Evolutionary conservation across 2,888 invertebrate species (phyloP).

Genomic region (Pandemis corylana): DNA sequence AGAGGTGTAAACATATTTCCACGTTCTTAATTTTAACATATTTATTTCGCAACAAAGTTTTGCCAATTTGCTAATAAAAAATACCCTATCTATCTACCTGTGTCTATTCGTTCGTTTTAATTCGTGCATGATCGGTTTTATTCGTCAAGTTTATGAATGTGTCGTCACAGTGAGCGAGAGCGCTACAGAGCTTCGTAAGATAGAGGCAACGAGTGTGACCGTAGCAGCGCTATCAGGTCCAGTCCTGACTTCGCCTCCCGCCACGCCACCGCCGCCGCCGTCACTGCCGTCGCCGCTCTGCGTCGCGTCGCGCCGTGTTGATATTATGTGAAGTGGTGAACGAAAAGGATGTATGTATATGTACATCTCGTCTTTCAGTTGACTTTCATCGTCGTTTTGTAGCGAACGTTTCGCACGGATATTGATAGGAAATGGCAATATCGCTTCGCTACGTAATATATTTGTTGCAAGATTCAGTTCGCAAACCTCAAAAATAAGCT

Average conservation of each 20-base stretch:
- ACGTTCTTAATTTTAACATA: not conserved
- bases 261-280: constrained; percentile 48
- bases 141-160: constrained; percentile 64
- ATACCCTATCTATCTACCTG: constrained; percentile 44
- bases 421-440: constrained; percentile 81
- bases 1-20: not conserved
- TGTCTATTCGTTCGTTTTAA: constrained; percentile 52
- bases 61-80: constrained; percentile 59
- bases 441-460: constrained; percentile 82
- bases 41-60: constrained; percentile 60
- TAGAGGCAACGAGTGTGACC: constrained; percentile 70
- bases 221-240: constrained; percentile 66
- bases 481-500: constrained; percentile 50
- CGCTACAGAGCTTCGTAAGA: constrained; percentile 63
- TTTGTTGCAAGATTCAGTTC: constrained; percentile 66
- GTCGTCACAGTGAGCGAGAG: constrained; percentile 74
- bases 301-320: constrained; percentile 64
- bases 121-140: constrained; percentile 68
- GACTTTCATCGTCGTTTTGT: constrained; percentile 84
- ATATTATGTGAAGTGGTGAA: constrained; percentile 80
- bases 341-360: constrained; percentile 84
- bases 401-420: constrained; percentile 83
- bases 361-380: constrained; percentile 85
- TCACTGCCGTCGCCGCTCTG: constrained; percentile 55
- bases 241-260: constrained; percentile 49